Percentiles rank a stretch among this genome's conserved stretches.
phyloP scores from a whole-genome alignment of 2,113 vertebrate species.

The Alectura lathami region DNA sequence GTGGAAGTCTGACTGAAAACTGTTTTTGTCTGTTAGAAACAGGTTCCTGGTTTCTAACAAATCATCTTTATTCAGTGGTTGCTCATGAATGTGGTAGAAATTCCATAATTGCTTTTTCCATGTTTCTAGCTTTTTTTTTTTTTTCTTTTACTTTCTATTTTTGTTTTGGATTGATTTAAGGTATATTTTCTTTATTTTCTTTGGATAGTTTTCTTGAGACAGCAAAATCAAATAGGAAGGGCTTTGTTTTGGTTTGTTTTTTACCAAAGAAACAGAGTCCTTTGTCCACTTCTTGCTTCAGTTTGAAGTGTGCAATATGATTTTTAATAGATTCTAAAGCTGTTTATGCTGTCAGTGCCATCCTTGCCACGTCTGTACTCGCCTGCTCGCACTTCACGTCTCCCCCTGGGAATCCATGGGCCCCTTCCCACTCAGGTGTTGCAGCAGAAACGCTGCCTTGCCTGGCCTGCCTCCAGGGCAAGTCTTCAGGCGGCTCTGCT shows the following conservation, averaged over 20 bases:
- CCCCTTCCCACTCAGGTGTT: neutral
- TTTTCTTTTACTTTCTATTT: neutral
- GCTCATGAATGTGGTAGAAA: neutral
- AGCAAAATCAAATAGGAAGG: neutral
- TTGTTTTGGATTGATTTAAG: neutral
- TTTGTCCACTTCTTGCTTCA: neutral
- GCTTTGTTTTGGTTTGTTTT: neutral
- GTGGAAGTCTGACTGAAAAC: neutral
- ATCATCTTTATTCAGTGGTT: neutral
- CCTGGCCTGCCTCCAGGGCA: neutral
- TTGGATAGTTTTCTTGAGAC: neutral
- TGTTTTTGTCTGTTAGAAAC: neutral
- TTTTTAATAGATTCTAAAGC: neutral
- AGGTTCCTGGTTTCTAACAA: neutral
- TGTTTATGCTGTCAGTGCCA: neutral
- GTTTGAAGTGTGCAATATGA: neutral
- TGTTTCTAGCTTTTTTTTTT: neutral
- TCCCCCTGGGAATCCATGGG: neutral
- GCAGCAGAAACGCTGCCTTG: neutral
- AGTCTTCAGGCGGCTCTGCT: neutral
- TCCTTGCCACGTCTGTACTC: neutral
- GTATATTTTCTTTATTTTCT: neutral
- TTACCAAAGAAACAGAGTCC: neutral
- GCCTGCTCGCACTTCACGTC: neutral
- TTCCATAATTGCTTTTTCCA: neutral